phyloP scores from a whole-genome alignment of 2,888 invertebrate genomes.

The Melinaea marsaeus region DNA sequence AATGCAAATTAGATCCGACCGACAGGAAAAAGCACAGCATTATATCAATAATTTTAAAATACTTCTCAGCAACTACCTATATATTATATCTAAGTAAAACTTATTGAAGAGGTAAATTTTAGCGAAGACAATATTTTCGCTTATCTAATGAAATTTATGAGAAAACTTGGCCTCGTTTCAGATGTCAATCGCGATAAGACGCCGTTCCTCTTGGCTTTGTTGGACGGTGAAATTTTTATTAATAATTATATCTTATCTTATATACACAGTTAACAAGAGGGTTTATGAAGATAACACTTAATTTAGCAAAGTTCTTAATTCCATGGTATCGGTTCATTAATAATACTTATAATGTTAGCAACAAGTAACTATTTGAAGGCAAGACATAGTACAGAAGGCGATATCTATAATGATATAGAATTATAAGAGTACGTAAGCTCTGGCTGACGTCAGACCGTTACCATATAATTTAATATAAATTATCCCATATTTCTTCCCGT shows the following conservation, averaged over 20 bases:
- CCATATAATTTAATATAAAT: slow-evolving; percentile 68
- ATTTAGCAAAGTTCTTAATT: not conserved
- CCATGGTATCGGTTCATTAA: too few species aligned
- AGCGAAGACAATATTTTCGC: slow-evolving; percentile 75
- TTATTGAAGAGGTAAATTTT: slow-evolving; percentile 66
- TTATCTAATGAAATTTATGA: slow-evolving; percentile 74
- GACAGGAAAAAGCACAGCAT: too few species aligned
- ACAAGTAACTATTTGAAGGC: not conserved
- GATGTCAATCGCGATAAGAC: slow-evolving; percentile 65
- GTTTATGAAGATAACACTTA: not conserved
- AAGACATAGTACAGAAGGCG: not conserved
- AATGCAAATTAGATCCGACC: not conserved
- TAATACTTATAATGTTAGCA: not conserved
- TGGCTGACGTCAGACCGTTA: slow-evolving; percentile 15
- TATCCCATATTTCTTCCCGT: slow-evolving; percentile 54
- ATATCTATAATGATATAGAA: not conserved
- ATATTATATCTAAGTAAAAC: slow-evolving; percentile 36
- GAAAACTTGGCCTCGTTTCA: slow-evolving; percentile 67
- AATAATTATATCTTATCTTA: slow-evolving; percentile 4
- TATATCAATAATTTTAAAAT: too few species aligned
- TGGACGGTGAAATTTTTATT: slow-evolving; percentile 6
- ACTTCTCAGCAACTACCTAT: not conserved
- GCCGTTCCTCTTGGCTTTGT: slow-evolving; percentile 17
- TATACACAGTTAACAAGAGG: not conserved
- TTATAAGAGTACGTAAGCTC: not conserved